These are phyloP conservation scores for Scopus umbretta DNA, from an alignment of 2,113 vertebrate genomes.

Conservation along the genomic window DNA sequence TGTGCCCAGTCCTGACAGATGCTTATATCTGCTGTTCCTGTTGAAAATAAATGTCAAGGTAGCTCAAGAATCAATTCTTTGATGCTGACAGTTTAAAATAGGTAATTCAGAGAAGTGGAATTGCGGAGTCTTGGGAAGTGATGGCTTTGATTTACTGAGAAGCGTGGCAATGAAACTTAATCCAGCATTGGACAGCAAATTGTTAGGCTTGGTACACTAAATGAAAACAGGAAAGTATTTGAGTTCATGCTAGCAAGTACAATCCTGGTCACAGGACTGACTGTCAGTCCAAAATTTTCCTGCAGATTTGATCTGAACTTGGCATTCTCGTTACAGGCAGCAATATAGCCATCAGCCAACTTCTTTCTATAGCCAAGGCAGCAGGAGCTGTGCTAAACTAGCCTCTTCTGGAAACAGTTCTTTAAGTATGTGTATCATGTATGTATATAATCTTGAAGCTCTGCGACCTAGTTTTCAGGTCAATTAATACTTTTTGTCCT, in stretches of 20 bases:
- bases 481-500: background rate
- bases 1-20: background rate
- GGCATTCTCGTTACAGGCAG: background rate
- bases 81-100: background rate
- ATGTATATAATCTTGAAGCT: background rate
- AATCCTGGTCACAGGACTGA: background rate
- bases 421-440: accelerated
- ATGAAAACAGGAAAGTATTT: background rate
- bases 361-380: background rate
- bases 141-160: background rate
- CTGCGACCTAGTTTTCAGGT: background rate
- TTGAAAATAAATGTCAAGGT: background rate
- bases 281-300: background rate
- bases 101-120: background rate
- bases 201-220: too few relatives aligned
- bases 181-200: background rate
- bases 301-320: background rate
- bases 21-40: background rate
- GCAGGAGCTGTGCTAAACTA: background rate
- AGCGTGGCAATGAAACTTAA: background rate
- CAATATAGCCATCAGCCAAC: background rate
- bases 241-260: background rate
- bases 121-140: background rate
- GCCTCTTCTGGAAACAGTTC: background rate
- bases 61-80: background rate